Percentiles rank a stretch among this genome's conserved stretches.
Conservation (phyloP, 2,888 invertebrate genomes). For the Tetrapedia diversipes region DNA sequence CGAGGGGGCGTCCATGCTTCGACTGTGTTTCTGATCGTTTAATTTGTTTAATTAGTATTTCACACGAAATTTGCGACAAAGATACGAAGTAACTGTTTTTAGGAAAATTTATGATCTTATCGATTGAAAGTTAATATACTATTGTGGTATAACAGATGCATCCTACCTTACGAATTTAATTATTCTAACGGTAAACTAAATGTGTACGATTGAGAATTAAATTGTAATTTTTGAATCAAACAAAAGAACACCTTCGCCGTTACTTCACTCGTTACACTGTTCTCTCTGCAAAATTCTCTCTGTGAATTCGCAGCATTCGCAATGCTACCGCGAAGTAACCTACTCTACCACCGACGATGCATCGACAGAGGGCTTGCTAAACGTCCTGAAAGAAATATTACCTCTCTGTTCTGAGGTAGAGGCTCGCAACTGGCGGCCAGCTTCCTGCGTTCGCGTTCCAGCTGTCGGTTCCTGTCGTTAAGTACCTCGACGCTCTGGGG, state of each 20-base stretch:
- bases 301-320: too few species aligned
- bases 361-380: conserved; percentile 5
- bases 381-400: conserved; percentile 47
- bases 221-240: background rate
- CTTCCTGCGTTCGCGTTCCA: conserved; percentile 78
- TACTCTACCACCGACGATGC: conserved; percentile 1
- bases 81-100: too few species aligned
- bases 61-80: background rate
- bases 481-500: conserved; percentile 79
- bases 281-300: background rate
- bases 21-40: conserved; percentile 59
- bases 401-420: conserved; percentile 66
- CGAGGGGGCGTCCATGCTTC: conserved; percentile 54
- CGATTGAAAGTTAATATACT: too few species aligned
- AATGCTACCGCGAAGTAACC: too few species aligned
- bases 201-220: too few species aligned
- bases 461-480: conserved; percentile 79
- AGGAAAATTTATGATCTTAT: too few species aligned
- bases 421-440: conserved; percentile 78
- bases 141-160: too few species aligned
- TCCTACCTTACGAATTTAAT: too few species aligned
- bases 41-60: background rate
- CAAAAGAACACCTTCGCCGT: background rate
- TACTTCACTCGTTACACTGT: background rate
- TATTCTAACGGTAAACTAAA: too few species aligned